Evolutionary conservation across 1,140 invertebrate species (phyloP).

Genomic region (Sarcophaga peregrina): DNA sequence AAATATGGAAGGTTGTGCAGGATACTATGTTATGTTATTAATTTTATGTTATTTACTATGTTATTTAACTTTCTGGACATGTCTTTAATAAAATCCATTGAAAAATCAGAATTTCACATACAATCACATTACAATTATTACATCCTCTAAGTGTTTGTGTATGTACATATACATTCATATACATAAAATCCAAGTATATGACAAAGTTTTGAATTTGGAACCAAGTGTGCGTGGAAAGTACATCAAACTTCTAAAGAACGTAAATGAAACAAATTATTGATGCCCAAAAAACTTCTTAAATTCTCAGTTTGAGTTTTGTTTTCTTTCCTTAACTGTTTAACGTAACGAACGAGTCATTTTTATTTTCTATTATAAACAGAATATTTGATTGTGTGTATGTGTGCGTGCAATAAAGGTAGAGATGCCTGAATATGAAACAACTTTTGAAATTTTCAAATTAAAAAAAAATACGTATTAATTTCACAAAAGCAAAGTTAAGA

Average conservation of each 20-base stretch:
- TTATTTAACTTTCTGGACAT: conserved; percentile 41
- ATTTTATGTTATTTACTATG: background rate
- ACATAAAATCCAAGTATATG: background rate
- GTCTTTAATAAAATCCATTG: conserved; percentile 36
- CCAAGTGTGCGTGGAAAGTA: background rate
- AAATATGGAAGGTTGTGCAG: too few species aligned
- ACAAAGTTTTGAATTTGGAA: too few species aligned
- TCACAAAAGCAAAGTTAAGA: conserved; percentile 23
- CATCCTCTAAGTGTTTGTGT: background rate
- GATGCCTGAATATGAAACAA: background rate
- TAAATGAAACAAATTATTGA: conserved; percentile 28
- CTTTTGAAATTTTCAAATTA: conserved; percentile 21
- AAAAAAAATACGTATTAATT: conserved; percentile 23
- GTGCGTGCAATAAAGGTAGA: background rate
- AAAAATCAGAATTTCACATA: conserved; percentile 15
- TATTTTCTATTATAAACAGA: too few species aligned
- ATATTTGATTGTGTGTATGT: background rate
- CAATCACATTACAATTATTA: background rate
- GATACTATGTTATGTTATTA: too few species aligned
- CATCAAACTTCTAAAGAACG: background rate
- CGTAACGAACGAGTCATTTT: background rate
- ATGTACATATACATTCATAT: background rate
- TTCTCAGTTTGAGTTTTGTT: background rate
- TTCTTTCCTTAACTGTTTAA: conserved; percentile 6
- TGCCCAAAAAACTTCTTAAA: conserved; percentile 25